These are phyloP conservation scores for Lacanobia oleracea DNA, from an alignment of 2,888 invertebrate species.

Conservation along the genomic window DNA sequence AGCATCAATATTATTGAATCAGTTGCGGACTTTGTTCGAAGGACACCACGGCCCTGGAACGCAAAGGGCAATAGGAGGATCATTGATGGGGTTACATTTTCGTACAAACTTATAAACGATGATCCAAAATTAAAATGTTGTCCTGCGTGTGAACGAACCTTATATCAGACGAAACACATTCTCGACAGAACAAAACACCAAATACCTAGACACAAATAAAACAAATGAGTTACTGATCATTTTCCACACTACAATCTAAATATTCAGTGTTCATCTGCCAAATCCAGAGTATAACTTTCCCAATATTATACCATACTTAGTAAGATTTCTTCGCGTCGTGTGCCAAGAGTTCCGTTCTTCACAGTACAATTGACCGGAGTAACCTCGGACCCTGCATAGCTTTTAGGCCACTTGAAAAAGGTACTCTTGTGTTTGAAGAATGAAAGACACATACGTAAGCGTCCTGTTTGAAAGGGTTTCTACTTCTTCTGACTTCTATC, in stretches of 20 bases:
- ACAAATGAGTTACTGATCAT: background rate
- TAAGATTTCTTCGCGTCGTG: constrained; percentile 23
- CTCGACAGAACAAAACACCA: background rate
- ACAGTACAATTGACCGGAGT: constrained; percentile 39
- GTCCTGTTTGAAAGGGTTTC: background rate
- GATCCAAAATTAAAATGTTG: too few relatives aligned
- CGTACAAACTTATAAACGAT: too few relatives aligned
- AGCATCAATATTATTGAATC: background rate
- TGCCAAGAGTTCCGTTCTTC: constrained; percentile 52
- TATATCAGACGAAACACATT: background rate
- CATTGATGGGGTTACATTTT: too few relatives aligned
- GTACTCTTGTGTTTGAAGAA: constrained; percentile 44
- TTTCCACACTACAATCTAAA: background rate
- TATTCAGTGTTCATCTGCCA: constrained; percentile 41
- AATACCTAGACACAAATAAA: background rate
- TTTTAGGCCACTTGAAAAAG: constrained; percentile 46
- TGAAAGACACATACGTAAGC: background rate
- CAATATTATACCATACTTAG: constrained; percentile 31
- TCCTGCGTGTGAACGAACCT: background rate
- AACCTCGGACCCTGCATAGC: constrained; percentile 25
- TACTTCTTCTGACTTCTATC: background rate
- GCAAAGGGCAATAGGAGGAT: too few relatives aligned
- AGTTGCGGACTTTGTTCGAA: too few relatives aligned
- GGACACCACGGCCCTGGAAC: too few relatives aligned
- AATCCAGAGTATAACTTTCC: constrained; percentile 28